Conservation (phyloP, 2,888 invertebrate genomes). For the Lymantria dispar region DNA sequence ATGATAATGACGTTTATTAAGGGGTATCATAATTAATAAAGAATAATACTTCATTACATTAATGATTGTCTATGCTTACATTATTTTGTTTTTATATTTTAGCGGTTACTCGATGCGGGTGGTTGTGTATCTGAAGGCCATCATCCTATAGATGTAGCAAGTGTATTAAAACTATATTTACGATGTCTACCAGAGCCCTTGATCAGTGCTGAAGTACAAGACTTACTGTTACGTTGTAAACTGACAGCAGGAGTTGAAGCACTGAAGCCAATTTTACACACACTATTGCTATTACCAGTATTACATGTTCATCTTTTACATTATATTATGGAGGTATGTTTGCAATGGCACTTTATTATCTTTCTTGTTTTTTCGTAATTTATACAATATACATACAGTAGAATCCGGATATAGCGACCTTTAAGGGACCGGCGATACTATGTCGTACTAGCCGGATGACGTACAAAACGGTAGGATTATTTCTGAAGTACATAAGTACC, state of each 20-base stretch:
- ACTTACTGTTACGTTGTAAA: slow-evolving; percentile 87
- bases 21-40: too few relatives aligned
- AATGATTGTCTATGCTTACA: too few relatives aligned
- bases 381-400: too few relatives aligned
- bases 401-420: too few relatives aligned
- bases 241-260: slow-evolving; percentile 81
- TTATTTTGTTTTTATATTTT: slow-evolving; percentile 7
- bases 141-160: slow-evolving; percentile 92
- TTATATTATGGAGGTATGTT: slow-evolving; percentile 89
- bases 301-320: slow-evolving; percentile 90
- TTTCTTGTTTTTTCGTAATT: too few relatives aligned
- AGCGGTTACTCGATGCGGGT: slow-evolving; percentile 88
- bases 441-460: too few relatives aligned
- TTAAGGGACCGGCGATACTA: too few relatives aligned
- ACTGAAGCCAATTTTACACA: slow-evolving; percentile 85
- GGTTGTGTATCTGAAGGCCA: slow-evolving; percentile 86
- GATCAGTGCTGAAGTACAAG: slow-evolving; percentile 88
- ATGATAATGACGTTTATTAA: too few relatives aligned
- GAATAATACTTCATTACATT: too few relatives aligned
- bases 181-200: slow-evolving; percentile 93
- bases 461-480: too few relatives aligned
- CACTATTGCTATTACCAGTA: slow-evolving; percentile 88
- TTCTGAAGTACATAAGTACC: too few relatives aligned
- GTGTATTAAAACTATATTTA: slow-evolving; percentile 92
- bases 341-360: too few relatives aligned